These are phyloP conservation scores for Gerris lacustris DNA, from an alignment of 2,888 invertebrate species.

Conservation along the genomic window DNA sequence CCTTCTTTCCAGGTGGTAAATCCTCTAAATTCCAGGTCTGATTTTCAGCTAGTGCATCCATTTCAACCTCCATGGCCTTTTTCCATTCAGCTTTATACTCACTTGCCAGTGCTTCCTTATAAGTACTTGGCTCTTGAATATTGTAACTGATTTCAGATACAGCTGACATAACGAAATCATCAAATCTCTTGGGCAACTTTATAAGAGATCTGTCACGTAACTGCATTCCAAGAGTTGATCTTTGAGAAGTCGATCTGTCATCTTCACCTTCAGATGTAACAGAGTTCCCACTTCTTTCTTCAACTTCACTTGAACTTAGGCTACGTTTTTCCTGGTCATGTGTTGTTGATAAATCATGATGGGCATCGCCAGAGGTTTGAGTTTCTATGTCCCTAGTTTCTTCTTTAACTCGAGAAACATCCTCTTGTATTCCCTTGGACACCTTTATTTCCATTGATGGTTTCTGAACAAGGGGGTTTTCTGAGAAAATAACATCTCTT, in stretches of 20 bases:
- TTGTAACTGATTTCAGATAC: not conserved
- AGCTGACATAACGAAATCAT: not conserved
- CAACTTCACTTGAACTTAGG: too few relatives aligned
- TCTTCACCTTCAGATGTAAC: too few relatives aligned
- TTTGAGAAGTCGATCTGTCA: too few relatives aligned
- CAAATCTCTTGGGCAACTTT: not conserved
- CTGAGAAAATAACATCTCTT: constrained; percentile 23
- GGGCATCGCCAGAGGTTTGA: not conserved
- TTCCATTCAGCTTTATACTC: constrained; percentile 22
- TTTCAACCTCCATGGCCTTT: constrained; percentile 30
- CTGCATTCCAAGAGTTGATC: too few relatives aligned
- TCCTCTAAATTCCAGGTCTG: not conserved
- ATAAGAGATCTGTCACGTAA: not conserved
- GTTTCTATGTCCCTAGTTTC: not conserved
- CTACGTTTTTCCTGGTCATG: not conserved
- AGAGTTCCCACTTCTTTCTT: too few relatives aligned
- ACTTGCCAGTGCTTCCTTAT: constrained; percentile 9
- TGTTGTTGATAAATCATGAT: not conserved
- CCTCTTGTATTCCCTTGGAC: not conserved
- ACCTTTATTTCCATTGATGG: not conserved
- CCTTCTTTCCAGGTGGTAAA: constrained; percentile 25
- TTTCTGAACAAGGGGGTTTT: not conserved
- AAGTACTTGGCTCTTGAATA: constrained; percentile 11
- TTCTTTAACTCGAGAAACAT: not conserved
- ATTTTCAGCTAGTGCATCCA: constrained; percentile 23